phyloP scores from a whole-genome alignment of 2,888 invertebrate genomes.

The Drosophila neonasuta region DNA sequence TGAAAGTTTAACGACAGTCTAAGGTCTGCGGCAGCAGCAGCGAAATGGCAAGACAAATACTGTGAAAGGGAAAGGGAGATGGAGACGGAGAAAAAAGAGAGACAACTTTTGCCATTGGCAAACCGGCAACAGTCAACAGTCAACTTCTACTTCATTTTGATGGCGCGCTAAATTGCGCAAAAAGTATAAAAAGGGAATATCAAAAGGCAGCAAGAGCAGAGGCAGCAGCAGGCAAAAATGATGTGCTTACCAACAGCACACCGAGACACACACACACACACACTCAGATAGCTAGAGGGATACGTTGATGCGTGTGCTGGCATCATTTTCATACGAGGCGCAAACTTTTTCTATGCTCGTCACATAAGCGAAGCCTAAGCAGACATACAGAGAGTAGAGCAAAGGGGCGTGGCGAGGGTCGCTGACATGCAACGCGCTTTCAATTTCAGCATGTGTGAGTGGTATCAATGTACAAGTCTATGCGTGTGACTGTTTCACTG shows the following conservation, averaged over 20 bases:
- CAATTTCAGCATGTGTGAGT: constrained; percentile 59
- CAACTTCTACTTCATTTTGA: constrained; percentile 68
- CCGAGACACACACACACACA: constrained; percentile 15
- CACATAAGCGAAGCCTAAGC: constrained; percentile 43
- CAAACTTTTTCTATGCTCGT: constrained; percentile 62
- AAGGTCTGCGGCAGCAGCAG: constrained; percentile 14
- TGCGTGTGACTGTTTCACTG: constrained; percentile 15
- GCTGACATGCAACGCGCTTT: constrained; percentile 75
- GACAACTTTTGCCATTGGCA: constrained; percentile 48
- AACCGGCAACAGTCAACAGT: constrained; percentile 43
- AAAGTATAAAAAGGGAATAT: constrained; percentile 54
- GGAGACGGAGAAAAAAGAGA: neutral
- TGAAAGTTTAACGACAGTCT: constrained; percentile 17
- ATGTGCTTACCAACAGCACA: constrained; percentile 42
- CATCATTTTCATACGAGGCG: constrained; percentile 66
- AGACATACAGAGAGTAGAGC: constrained; percentile 17
- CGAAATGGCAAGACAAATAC: constrained; percentile 57
- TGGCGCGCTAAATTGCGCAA: constrained; percentile 70
- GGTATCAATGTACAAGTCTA: constrained; percentile 5
- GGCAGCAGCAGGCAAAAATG: constrained; percentile 51
- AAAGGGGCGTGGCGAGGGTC: constrained; percentile 49
- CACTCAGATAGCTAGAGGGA: constrained; percentile 6
- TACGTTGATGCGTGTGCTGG: constrained; percentile 61
- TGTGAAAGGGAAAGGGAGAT: constrained; percentile 10
- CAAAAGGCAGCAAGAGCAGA: constrained; percentile 52